Evolutionary conservation across 2,888 invertebrate species (phyloP).

Genomic region (Tachina grossa): DNA sequence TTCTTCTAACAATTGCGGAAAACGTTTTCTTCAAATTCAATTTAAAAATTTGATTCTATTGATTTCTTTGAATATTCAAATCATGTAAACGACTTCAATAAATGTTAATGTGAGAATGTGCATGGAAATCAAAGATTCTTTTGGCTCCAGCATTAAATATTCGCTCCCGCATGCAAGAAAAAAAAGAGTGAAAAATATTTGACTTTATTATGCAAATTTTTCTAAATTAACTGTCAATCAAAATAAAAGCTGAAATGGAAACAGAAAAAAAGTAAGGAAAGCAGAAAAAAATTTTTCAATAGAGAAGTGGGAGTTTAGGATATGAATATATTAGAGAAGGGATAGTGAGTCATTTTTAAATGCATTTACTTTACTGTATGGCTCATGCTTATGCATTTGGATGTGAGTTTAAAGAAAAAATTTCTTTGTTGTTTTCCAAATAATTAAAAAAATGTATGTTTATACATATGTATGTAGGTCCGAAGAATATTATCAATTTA

Average conservation of each 20-base stretch:
- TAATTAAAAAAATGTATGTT: no score
- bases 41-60: slow-evolving; percentile 48
- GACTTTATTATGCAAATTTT: slow-evolving; percentile 71
- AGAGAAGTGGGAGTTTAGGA: background rate
- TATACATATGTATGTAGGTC: no score
- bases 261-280: background rate
- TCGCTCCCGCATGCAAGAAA: background rate
- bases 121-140: slow-evolving; percentile 6
- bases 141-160: slow-evolving; percentile 3
- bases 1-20: background rate
- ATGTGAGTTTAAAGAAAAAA: no score
- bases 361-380: no score
- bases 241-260: slow-evolving; percentile 51
- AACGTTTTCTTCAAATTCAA: slow-evolving; percentile 30
- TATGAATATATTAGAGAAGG: no score
- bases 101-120: background rate
- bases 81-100: background rate
- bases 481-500: no score
- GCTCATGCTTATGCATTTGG: no score
- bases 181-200: slow-evolving; percentile 57
- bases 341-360: no score
- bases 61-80: slow-evolving; percentile 37
- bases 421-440: no score
- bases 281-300: background rate
- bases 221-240: slow-evolving; percentile 73